Evolutionary conservation across 2,113 vertebrate species (phyloP), one percentile per base, ranked within the genome.

Genomic region (Plotosus lineatus): DNA sequence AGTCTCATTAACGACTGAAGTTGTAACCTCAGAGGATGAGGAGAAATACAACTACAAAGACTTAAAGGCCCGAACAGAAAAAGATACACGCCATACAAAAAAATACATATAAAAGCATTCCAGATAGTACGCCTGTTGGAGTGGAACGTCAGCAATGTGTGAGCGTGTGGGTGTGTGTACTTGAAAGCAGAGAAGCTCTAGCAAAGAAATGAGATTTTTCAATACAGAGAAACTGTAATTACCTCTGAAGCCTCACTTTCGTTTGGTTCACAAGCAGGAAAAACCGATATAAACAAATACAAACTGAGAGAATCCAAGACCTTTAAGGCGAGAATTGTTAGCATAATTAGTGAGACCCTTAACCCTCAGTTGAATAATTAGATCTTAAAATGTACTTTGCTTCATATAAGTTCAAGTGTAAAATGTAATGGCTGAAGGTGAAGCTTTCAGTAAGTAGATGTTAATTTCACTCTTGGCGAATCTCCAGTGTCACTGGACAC

Each of bases 1-100:
- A 72, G 38, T 46, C 74, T 84, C 66, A 74, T 84, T 84, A 81
- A 50, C 26, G 44, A 3, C 33, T 33, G 42, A 21, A 61, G 73
- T 63, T n/a, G 23, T 56, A 58, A 42, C 42, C 33, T 76, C 55
- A 10, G 31, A 75, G 69, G 75, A 82, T n/a, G 23, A 58, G 50
- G 55, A 78, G 44, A 28, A 46, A 46, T 19, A 4, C 40, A 23
- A 38, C 46, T 26, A 46, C 17, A 38, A 46, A 51, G 17, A 58
- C 50, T 3, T 1, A 12, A 55, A 55, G 11, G 36, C 58, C 31
- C 28, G 42, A 33, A 65, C 12, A 66, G 11, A 4, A 51, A 51
- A 69, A 26, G 9, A 51, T n/a, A 55, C 7, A 10, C 7, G 21
- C n/a, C 48, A 44, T 9, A 33, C 9, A 33, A 31, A 40, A 44